Conservation (phyloP, 2,888 invertebrate genomes). For the Drosophila monieri region DNA sequence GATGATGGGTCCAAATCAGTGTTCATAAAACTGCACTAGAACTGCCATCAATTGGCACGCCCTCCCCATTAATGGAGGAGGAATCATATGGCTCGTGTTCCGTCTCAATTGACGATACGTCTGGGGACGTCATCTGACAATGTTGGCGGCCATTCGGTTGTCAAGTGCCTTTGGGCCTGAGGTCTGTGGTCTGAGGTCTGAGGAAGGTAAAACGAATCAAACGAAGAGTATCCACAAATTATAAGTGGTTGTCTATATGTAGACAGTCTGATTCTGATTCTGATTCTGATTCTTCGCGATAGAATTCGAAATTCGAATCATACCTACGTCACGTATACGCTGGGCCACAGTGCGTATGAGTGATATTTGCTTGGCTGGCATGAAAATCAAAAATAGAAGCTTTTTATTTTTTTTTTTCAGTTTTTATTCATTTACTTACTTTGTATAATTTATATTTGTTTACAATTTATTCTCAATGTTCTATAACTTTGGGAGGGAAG, state of each 20-base stretch:
- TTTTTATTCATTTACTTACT: neutral
- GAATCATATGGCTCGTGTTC: slow-evolving; percentile 11
- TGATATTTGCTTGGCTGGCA: neutral
- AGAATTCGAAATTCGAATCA: neutral
- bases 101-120: slow-evolving; percentile 9
- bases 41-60: neutral
- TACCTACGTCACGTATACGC: slow-evolving; percentile 3
- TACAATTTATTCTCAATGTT: slow-evolving; percentile 8
- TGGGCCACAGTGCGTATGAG: slow-evolving; percentile 2
- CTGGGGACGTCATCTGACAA: neutral
- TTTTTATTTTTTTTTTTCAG: neutral
- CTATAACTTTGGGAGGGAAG: neutral
- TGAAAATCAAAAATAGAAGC: neutral
- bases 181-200: neutral
- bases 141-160: neutral
- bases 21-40: too few relatives aligned
- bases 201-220: slow-evolving; percentile 1
- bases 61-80: neutral
- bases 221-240: slow-evolving; percentile 1
- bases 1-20: too few relatives aligned
- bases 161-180: neutral
- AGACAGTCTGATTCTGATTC: neutral
- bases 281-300: slow-evolving; percentile 1
- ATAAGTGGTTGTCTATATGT: neutral
- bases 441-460: slow-evolving; percentile 8